These are phyloP conservation scores for Drosophila imparisetae DNA, from an alignment of 2,888 invertebrate genomes.

Conservation along the genomic window DNA sequence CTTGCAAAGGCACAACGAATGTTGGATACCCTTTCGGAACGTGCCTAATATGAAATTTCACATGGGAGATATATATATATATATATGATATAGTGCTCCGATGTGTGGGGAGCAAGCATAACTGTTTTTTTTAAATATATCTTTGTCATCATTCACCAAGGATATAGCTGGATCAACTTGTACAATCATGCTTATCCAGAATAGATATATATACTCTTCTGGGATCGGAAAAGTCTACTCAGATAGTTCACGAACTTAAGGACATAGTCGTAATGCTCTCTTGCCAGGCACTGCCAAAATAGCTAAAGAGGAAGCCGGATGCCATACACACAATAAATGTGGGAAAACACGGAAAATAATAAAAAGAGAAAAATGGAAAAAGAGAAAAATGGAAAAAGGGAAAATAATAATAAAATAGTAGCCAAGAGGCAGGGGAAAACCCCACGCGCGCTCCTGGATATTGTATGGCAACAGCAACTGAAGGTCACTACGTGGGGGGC, in stretches of 20 bases:
- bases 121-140: not conserved
- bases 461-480: conserved; percentile 25
- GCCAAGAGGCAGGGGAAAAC: conserved; percentile 6
- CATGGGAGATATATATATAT: too few relatives aligned
- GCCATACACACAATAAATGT: not conserved
- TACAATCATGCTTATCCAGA: not conserved
- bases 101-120: not conserved
- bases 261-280: not conserved
- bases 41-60: too few relatives aligned
- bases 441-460: conserved; percentile 27
- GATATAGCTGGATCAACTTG: not conserved
- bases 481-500: conserved; percentile 9
- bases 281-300: not conserved
- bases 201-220: not conserved
- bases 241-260: not conserved
- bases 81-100: not conserved
- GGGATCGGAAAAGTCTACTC: not conserved
- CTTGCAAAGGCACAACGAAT: not conserved
- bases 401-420: conserved; percentile 2
- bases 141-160: not conserved
- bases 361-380: conserved; percentile 16
- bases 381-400: conserved; percentile 2
- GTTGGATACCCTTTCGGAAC: not conserved
- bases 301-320: not conserved
- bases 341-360: conserved; percentile 22